phyloP scores from a whole-genome alignment of 2,888 invertebrate species.

The Yponomeuta malinellus region DNA sequence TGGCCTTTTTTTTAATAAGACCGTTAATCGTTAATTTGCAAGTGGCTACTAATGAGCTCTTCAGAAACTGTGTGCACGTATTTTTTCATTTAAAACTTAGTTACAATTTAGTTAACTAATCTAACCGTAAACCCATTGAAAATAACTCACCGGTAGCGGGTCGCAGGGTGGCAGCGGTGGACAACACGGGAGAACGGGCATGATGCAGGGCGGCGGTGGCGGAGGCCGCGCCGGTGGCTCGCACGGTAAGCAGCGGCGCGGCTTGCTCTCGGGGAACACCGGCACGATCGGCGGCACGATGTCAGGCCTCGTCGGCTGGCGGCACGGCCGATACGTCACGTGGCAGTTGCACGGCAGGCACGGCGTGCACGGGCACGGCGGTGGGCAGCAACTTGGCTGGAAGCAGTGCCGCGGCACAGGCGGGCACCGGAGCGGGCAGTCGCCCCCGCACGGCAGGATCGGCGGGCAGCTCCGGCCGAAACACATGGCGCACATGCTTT shows the following conservation, averaged over 20 bases:
- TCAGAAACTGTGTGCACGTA: too few species aligned
- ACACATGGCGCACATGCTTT: constrained; percentile 41
- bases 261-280: constrained; percentile 50
- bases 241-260: constrained; percentile 46
- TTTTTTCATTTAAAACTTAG: too few species aligned
- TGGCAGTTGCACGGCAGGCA: constrained; percentile 58
- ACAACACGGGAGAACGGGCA: constrained; percentile 62
- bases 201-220: constrained; percentile 52
- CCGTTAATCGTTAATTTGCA: too few species aligned
- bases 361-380: constrained; percentile 58
- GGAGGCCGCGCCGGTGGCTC: constrained; percentile 48
- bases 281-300: constrained; percentile 62
- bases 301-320: constrained; percentile 47
- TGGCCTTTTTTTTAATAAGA: too few species aligned
- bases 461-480: constrained; percentile 61
- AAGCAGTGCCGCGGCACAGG: constrained; percentile 47
- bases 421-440: constrained; percentile 48
- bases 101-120: too few species aligned
- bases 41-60: too few species aligned
- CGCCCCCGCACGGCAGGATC: constrained; percentile 53
- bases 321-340: constrained; percentile 52
- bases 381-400: constrained; percentile 57
- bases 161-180: constrained; percentile 61
- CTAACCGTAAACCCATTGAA: too few species aligned
- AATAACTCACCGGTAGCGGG: constrained; percentile 52